Base-by-base conservation (phyloP, 2,888 invertebrate genomes). In the Epirrita christyi region DNA sequence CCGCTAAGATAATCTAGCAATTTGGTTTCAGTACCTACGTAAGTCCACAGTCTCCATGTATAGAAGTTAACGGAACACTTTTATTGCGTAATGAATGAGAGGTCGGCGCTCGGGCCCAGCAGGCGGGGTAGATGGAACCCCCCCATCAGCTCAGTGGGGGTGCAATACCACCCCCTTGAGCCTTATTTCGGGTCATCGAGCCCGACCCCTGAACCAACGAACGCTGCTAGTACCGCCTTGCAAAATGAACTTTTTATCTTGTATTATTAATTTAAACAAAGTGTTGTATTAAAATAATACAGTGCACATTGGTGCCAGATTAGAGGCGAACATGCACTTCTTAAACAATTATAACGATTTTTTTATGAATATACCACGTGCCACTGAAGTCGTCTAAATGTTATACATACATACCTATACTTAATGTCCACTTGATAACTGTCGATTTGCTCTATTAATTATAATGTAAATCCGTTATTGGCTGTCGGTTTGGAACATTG, bases 101-200 rank as follows among this genome's bases (percentile, higher is more conserved):
- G 90, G 88, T 88, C 88, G 87, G 82, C 81, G 86, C 80, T 80
- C 87, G 80, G 72, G 71, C 78, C 72, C 71, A 70, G 61, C 47
- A 70, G 63, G 73, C 67, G 75, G 75, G 69, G 69, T 62, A 56
- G 56, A 66, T 55, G 68, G 69, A 64, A 51, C 66, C 70, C 67
- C n/a, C 66, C 70, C 67, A 64, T 64, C 66, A 67, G 64, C 69
- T 73, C 71, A 73, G 74, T 77, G 78, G 81, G 72, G 80, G 72
- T 81, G 86, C 84, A 81, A 81, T 83, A 80, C 78, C 81, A 75
- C 80, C 85, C 82, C 81, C 81, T 68, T 70, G 81, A 85, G 85
- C 88, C 87, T 90, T 89, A 91, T 90, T 91, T 90, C 88, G 91
- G 90, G 89, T 90, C 91, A 89, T 89, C 89, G 91, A 87, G 91